A percentile compares a stretch with the other conserved stretches of the same genome.
phyloP scores from a whole-genome alignment of 64 coral and sea anemone genomes.

The Pachyseris speciosa region DNA sequence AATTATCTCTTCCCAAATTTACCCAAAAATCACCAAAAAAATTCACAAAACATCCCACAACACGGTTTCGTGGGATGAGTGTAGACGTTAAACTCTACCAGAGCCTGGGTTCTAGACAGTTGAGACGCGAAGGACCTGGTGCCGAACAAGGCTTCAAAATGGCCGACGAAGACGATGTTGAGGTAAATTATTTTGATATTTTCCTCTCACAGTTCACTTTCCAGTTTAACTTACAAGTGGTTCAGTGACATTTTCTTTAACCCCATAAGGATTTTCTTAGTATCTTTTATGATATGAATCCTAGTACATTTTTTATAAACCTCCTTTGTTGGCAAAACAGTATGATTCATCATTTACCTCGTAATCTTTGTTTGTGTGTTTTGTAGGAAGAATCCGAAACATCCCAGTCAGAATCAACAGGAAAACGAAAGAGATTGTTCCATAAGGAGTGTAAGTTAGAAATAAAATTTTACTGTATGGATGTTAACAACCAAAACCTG shows the following conservation, averaged over 20 bases:
- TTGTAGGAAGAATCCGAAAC: slow-evolving; percentile 68
- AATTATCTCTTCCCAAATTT: no score
- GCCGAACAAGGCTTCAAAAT: background rate
- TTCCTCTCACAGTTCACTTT: background rate
- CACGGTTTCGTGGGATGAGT: no score
- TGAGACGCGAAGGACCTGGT: background rate
- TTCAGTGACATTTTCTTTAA: background rate
- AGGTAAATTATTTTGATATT: background rate
- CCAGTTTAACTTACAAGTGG: background rate
- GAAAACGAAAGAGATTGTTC: slow-evolving; percentile 84
- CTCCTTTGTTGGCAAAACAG: no score
- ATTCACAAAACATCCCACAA: no score
- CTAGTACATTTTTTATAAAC: no score
- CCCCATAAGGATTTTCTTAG: no score
- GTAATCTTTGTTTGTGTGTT: background rate
- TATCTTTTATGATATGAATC: no score
- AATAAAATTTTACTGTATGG: background rate
- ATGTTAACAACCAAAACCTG: background rate
- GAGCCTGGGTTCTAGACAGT: background rate
- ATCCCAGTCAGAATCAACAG: slow-evolving; percentile 3
- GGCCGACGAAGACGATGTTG: slow-evolving; percentile 36
- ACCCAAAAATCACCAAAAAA: no score
- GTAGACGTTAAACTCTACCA: no score
- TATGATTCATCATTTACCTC: background rate
- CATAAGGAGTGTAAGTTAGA: slow-evolving; percentile 86